Conservation (phyloP, 2,797 vertebrate species). For the Syncerus caffer region DNA sequence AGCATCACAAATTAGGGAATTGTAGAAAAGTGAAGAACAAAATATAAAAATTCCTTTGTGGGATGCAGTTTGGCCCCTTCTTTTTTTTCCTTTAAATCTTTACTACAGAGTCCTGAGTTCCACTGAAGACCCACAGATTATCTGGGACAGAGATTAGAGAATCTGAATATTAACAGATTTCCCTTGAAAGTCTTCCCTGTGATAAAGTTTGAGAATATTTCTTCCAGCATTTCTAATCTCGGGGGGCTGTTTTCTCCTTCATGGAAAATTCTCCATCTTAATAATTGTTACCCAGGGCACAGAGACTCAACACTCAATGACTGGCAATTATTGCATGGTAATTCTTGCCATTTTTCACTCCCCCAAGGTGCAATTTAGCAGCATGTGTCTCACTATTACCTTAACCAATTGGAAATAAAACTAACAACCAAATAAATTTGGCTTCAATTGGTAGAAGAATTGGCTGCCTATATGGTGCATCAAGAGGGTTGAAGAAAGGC, state of each 20-base stretch:
- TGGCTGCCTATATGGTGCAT: neutral
- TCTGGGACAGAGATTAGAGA: neutral
- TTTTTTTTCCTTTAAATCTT: neutral
- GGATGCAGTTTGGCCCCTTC: neutral
- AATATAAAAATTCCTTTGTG: neutral
- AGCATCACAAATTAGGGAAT: neutral
- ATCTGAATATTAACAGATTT: neutral
- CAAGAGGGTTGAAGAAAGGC: neutral
- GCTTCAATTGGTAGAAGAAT: neutral
- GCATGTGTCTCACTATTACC: conserved; percentile 13
- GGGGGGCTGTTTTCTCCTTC: neutral
- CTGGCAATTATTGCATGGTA: conserved; percentile 12
- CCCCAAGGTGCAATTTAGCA: neutral
- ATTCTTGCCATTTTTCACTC: neutral
- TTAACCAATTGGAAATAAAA: conserved; percentile 47
- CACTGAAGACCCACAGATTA: neutral
- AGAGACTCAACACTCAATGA: neutral
- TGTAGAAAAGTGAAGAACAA: neutral
- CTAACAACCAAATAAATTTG: neutral
- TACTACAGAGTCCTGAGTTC: neutral
- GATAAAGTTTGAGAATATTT: neutral
- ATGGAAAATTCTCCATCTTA: neutral
- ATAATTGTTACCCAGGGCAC: neutral
- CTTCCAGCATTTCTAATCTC: neutral
- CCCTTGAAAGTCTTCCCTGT: neutral